These are phyloP conservation scores for Athalia cordata DNA, from an alignment of 2,888 invertebrate species.

Conservation along the genomic window DNA sequence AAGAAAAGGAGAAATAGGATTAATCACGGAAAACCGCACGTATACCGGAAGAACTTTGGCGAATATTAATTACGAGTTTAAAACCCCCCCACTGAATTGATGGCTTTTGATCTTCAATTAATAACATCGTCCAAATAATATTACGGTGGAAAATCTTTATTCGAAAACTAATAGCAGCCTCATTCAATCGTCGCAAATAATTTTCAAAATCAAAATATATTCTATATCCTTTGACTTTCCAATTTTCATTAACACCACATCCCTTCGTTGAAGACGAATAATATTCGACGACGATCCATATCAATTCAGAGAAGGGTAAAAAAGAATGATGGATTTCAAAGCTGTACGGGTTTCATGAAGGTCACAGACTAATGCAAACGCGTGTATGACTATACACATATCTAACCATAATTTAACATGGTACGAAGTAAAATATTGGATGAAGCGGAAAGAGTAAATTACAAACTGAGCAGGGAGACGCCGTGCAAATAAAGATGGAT, in stretches of 20 bases:
- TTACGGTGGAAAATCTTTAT: not conserved
- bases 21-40: not conserved
- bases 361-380: constrained; percentile 17
- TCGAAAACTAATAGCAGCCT: too few relatives aligned
- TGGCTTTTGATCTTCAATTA: constrained; percentile 32
- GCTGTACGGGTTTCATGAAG: not conserved
- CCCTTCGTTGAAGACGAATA: too few relatives aligned
- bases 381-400: not conserved
- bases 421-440: not conserved
- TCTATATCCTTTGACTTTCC: too few relatives aligned
- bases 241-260: too few relatives aligned
- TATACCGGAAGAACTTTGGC: not conserved
- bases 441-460: not conserved
- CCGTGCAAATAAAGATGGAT: constrained; percentile 31
- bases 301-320: too few relatives aligned
- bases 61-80: constrained; percentile 35
- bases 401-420: too few relatives aligned
- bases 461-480: not conserved
- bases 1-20: constrained; percentile 40
- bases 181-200: too few relatives aligned
- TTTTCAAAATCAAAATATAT: too few relatives aligned
- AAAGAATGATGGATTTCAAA: too few relatives aligned
- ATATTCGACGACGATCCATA: too few relatives aligned
- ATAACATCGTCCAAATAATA: constrained; percentile 24
- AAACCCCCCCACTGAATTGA: constrained; percentile 5